Evolutionary conservation across 2,888 invertebrate genomes (phyloP), one percentile per base, ranked within the genome.

Genomic region (Phengaris alcon): DNA sequence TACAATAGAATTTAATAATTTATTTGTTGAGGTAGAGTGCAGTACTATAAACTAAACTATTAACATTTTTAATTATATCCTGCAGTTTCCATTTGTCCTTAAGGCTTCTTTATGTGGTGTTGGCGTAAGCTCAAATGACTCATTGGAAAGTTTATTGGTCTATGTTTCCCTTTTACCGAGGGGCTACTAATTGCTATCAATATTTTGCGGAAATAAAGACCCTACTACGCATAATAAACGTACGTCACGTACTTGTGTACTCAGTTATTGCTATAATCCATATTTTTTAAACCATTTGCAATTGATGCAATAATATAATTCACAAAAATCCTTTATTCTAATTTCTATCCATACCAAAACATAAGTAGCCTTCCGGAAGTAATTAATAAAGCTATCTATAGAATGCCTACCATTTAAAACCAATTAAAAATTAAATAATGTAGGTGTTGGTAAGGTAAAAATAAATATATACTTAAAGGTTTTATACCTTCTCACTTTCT

Each of bases 111-210:
- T 69, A 15, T 69, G 46, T 54, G 35, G 15, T 13, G 35, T 70
- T 68, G 72, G 72, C 76, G 75, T 59, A 57, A 48, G 15, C 73
- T 44, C 44, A 68, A 55, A 55, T 79, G 79, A 79, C 69, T 79
- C 79, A 79, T 76, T 59, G 79, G 79, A 75, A 77, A 78, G 54
- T 78, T 77, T 59, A 74, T 74, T 76, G 72, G 64, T 54, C 54
- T 35, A 55, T 72, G 68, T 75, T 64, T 68, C 10, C 51, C 70
- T 15, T 70, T 64, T 64, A 15, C 51, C 6, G 51, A 48, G 22
- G 70, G 70, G 70, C n/a, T 51, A 22, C 22, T 22, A 22, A 22
- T 22, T 22, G 10, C 48, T 15, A 15, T 48, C 69, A n/a, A 48
- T 48, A 48, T 48, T 70, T 10, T 35, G 13, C 35, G 64, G 64